Evolutionary conservation across 2,888 invertebrate genomes (phyloP), one percentile per base, ranked within the genome.

Genomic region (Invenusta paracnida): DNA sequence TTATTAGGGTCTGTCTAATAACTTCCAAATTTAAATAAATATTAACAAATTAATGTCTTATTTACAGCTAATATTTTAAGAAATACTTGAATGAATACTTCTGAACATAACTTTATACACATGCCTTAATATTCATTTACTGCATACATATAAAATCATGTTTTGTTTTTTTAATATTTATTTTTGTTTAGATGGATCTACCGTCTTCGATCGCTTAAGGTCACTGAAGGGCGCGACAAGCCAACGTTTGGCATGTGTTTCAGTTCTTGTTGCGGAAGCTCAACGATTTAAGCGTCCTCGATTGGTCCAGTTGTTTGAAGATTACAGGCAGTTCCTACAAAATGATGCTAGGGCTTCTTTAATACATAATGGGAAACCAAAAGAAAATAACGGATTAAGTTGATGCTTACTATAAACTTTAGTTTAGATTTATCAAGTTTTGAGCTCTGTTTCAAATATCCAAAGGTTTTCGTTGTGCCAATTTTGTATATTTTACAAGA

Each of bases 261-360:
- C 73, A 13, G 73, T 73, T 73, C 73, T 73, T n/a, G 73, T 73
- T 73, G 73, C 73, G 25, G 73, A 73, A 23, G 73, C 73, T 25
- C 73, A 73, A 73, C 73, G 73, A n/a, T 73, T 73, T 73, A 73
- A 73, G 27, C 73, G 73, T 13, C 73, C 73, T 23, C 73, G 73
- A 5, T 23, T 73, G 73, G 73, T 73, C 73, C 5, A 73, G 25
- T 23, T 73, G 2, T 73, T 73, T 23, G 73, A 73, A 73, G 73
- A 73, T n/a, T 73, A 73, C 27, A 5, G 73, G 23, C 73, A 23
- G 23, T 23, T 23, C 23, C 23, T 73, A 23, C 73, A 73, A 23
- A 73, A 73, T 73, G 73, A 73, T 73, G 11, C 73, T 5, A 23
- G 2, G 5, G 73, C 11, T 23, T 2, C 27, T 5, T 23, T 23